Percentiles rank a stretch among this genome's conserved stretches.
Conservation (phyloP, 2,888 invertebrate species). For the Drosophila pseudotakahashii region DNA sequence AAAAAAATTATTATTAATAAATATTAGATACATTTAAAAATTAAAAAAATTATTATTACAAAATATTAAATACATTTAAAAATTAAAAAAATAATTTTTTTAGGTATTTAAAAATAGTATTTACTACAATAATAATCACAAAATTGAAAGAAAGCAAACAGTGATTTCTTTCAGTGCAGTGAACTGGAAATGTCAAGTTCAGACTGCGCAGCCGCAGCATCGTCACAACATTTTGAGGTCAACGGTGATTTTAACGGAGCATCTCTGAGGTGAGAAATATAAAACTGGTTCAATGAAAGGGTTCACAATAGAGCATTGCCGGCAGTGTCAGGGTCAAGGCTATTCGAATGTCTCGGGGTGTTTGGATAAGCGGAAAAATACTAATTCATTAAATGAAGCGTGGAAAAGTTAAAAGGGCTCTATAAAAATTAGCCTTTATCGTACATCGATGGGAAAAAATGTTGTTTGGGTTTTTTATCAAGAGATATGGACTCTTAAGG, state of each 20-base stretch:
- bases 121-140: too few relatives aligned
- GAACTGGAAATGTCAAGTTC: not conserved
- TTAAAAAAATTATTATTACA: too few relatives aligned
- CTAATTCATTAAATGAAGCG: constrained; percentile 25
- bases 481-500: constrained; percentile 8
- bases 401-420: constrained; percentile 34
- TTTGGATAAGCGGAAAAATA: constrained; percentile 18
- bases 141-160: too few relatives aligned
- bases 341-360: constrained; percentile 13
- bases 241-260: constrained; percentile 72
- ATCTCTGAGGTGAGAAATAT: constrained; percentile 24
- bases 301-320: constrained; percentile 49
- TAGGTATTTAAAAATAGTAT: too few relatives aligned
- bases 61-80: too few relatives aligned
- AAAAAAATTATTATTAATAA: too few relatives aligned
- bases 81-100: too few relatives aligned
- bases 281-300: constrained; percentile 36
- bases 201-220: constrained; percentile 24
- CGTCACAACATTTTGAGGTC: constrained; percentile 64
- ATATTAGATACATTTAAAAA: too few relatives aligned
- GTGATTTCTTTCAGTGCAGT: not conserved
- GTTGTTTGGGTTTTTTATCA: too few relatives aligned
- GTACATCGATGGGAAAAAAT: too few relatives aligned
- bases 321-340: constrained; percentile 68
- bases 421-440: not conserved